A percentile compares a stretch with the other conserved stretches of the same genome.
These are phyloP conservation scores for Pseudomyrmex cubaensis DNA, from an alignment of 1,140 invertebrate species.

Conservation along the genomic window DNA sequence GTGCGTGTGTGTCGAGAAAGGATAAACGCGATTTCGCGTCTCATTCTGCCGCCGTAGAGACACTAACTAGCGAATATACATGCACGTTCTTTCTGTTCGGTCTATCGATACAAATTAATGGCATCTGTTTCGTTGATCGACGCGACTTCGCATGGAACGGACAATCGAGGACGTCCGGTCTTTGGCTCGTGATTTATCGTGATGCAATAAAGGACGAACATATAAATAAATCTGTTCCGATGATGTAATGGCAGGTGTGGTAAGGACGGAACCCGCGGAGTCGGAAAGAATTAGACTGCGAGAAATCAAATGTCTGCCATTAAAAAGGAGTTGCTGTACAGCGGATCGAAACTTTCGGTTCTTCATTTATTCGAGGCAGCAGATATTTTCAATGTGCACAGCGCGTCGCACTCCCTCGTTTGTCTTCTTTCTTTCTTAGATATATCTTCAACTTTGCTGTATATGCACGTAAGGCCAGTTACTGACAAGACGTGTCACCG, in stretches of 20 bases:
- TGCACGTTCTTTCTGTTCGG: slow-evolving; percentile 65
- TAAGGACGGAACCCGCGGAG: slow-evolving; percentile 5
- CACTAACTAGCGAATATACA: slow-evolving; percentile 70
- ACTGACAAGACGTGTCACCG: too few species aligned
- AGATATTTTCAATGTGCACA: too few species aligned
- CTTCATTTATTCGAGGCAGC: too few species aligned
- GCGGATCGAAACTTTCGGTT: too few species aligned
- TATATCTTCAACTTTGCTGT: too few species aligned
- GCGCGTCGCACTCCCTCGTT: too few species aligned
- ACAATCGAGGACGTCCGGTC: background rate
- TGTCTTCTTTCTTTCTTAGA: too few species aligned
- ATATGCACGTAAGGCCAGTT: too few species aligned
- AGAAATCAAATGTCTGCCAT: too few species aligned
- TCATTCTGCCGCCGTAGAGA: slow-evolving; percentile 54
- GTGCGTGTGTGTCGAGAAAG: slow-evolving; percentile 29
- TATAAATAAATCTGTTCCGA: background rate
- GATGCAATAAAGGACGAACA: background rate
- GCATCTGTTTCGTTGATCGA: slow-evolving; percentile 35
- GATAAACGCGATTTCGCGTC: slow-evolving; percentile 40
- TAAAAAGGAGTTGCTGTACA: too few species aligned
- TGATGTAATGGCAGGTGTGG: background rate
- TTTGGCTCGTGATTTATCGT: background rate
- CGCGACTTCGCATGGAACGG: background rate
- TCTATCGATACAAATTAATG: slow-evolving; percentile 78
- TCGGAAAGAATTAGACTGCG: too few species aligned